Evolutionary conservation across 2,888 invertebrate genomes (phyloP).

Genomic region (Drosophila recens): DNA sequence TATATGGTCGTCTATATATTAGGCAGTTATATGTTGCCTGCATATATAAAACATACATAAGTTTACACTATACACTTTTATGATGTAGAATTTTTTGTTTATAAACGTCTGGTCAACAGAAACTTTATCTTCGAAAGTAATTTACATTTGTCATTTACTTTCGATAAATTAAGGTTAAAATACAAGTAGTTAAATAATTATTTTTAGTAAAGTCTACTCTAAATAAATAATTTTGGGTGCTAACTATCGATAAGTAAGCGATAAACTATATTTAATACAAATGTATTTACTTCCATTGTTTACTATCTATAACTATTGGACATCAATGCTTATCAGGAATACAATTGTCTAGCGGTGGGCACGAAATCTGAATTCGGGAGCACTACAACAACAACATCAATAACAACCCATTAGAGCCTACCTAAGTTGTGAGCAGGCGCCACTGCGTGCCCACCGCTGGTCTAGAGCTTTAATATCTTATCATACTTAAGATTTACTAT

Average conservation of each 20-base stretch:
- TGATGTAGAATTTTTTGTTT: not conserved
- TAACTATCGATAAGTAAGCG: not conserved
- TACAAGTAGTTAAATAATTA: not conserved
- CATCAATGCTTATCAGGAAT: not conserved
- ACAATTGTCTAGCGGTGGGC: too few relatives aligned
- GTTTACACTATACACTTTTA: not conserved
- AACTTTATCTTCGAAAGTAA: not conserved
- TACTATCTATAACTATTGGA: not conserved
- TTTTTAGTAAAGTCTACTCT: too few relatives aligned
- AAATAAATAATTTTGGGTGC: too few relatives aligned
- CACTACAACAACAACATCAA: too few relatives aligned
- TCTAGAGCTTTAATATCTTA: not conserved
- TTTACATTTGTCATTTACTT: not conserved
- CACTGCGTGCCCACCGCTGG: too few relatives aligned
- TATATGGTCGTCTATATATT: slow-evolving; percentile 12
- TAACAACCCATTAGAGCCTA: too few relatives aligned
- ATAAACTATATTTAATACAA: not conserved
- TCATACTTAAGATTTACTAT: not conserved
- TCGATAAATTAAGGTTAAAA: not conserved
- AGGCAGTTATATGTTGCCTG: slow-evolving; percentile 9
- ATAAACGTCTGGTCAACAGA: not conserved
- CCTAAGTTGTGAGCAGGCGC: too few relatives aligned
- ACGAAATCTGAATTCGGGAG: too few relatives aligned
- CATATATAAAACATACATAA: slow-evolving; percentile 13
- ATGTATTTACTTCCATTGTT: not conserved